phyloP scores from a whole-genome alignment of 2,113 vertebrate species.

The Butastur rufipennis region DNA sequence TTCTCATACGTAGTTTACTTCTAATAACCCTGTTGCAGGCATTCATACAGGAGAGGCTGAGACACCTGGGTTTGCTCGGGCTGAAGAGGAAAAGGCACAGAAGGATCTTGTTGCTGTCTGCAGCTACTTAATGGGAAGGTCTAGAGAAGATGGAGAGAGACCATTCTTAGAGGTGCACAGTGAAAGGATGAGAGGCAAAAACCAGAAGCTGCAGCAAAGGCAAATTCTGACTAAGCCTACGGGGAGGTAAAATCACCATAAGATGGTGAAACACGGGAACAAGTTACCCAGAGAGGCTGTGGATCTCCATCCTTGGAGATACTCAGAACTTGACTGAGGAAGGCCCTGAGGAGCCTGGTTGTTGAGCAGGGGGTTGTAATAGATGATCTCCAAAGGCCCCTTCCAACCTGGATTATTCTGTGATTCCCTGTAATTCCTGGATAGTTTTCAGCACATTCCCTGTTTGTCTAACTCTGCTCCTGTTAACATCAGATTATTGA shows the following conservation, averaged over 20 bases:
- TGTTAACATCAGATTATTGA: not conserved
- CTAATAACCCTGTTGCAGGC: fast-evolving
- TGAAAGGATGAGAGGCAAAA: not conserved
- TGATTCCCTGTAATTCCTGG: not conserved
- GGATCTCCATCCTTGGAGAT: not conserved
- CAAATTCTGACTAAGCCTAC: not conserved
- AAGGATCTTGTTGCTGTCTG: not conserved
- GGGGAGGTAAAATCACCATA: not conserved
- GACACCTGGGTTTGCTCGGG: not conserved
- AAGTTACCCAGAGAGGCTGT: not conserved
- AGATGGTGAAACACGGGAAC: not conserved
- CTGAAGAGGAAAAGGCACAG: not conserved
- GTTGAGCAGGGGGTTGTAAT: not conserved
- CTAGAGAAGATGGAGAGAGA: not conserved
- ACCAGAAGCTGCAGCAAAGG: not conserved
- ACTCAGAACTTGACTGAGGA: not conserved
- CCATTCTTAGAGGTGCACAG: not conserved
- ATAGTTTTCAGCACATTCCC: not conserved
- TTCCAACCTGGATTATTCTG: not conserved
- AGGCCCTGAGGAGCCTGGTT: not conserved
- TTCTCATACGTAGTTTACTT: not conserved
- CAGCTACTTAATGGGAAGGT: not conserved
- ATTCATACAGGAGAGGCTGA: not conserved
- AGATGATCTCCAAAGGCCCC: not conserved
- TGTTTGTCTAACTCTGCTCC: not conserved